Evolutionary conservation across 64 coral and sea anemone genomes (phyloP).

Genomic region (Acropora tenuis): DNA sequence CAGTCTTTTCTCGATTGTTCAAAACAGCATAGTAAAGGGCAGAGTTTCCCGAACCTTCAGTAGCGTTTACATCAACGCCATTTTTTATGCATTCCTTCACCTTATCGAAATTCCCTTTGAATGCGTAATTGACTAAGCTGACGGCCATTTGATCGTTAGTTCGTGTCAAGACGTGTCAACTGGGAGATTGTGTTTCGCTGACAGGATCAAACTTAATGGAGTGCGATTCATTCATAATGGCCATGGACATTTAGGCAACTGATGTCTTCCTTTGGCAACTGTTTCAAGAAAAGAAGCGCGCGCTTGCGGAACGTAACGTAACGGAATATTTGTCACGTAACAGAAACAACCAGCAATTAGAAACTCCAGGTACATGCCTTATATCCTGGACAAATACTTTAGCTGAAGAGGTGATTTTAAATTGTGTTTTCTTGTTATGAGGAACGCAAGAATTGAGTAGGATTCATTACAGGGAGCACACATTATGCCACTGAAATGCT

Average conservation of each 20-base stretch:
- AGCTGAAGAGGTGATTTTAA: no score
- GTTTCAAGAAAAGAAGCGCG: background rate
- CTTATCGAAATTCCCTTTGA: conserved; percentile 11
- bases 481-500: background rate
- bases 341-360: background rate
- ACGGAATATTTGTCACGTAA: background rate
- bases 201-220: background rate
- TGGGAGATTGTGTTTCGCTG: background rate
- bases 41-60: conserved; percentile 4
- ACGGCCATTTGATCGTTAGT: conserved; percentile 1
- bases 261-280: background rate
- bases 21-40: conserved; percentile 35
- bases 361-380: background rate
- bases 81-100: conserved; percentile 8
- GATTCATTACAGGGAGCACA: background rate
- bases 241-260: background rate
- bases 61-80: conserved; percentile 48
- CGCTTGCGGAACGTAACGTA: background rate
- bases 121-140: conserved; percentile 33
- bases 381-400: no score
- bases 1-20: background rate
- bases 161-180: background rate
- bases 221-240: background rate
- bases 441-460: no score
- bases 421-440: no score